Conservation (phyloP, 2,888 invertebrate species). For the Barypeithes pellucidus region DNA sequence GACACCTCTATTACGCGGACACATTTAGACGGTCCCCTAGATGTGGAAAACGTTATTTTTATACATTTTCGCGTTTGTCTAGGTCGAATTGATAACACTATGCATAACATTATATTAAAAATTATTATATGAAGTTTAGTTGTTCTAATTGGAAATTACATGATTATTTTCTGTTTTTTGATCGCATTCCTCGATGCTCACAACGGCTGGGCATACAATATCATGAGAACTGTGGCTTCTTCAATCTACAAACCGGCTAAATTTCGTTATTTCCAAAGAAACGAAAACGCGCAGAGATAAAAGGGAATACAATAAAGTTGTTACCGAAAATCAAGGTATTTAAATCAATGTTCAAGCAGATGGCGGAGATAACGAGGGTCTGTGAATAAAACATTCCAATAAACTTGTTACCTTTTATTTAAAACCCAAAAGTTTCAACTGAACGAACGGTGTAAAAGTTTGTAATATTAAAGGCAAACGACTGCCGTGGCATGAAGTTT, state of each 20-base stretch:
- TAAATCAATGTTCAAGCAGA: conserved; percentile 28
- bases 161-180: too few species aligned
- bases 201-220: too few species aligned
- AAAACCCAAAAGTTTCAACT: conserved; percentile 37
- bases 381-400: conserved; percentile 30
- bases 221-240: too few species aligned
- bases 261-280: not conserved
- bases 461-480: conserved; percentile 34
- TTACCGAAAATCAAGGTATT: conserved; percentile 19
- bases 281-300: not conserved
- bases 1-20: too few species aligned
- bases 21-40: too few species aligned
- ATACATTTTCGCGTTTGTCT: too few species aligned
- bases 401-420: conserved; percentile 42
- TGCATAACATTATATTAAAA: too few species aligned
- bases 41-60: too few species aligned
- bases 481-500: conserved; percentile 35
- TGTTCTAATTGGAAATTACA: too few species aligned
- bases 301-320: not conserved
- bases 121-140: too few species aligned
- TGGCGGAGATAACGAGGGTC: conserved; percentile 21
- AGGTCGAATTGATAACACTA: too few species aligned
- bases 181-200: too few species aligned
- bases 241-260: not conserved
- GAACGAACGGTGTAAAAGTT: conserved; percentile 39